A percentile compares a stretch with the other conserved stretches of the same genome.
Conservation (phyloP, 2,113 vertebrate species). For the Kryptolebias marmoratus region DNA sequence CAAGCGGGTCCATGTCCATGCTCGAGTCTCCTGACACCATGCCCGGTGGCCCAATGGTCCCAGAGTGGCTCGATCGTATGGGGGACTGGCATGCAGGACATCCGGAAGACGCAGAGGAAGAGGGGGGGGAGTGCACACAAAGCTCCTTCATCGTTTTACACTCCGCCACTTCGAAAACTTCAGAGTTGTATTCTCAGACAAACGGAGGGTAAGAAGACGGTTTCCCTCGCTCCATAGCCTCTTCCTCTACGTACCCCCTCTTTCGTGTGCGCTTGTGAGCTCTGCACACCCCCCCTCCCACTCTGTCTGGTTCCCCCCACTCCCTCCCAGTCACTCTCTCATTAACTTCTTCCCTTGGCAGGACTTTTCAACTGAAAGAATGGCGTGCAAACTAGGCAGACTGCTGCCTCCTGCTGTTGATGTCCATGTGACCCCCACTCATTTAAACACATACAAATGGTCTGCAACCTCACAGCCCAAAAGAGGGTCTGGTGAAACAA, state of each 20-base stretch:
- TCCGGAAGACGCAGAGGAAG: conserved; percentile 56
- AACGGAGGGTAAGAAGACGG: conserved; percentile 41
- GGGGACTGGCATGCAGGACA: conserved; percentile 52
- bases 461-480: not conserved
- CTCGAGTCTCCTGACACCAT: conserved; percentile 44
- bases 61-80: conserved; percentile 47
- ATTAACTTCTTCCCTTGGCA: conserved; percentile 20
- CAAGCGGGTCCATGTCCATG: conserved; percentile 62
- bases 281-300: conserved; percentile 57
- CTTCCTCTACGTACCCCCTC: conserved; percentile 53
- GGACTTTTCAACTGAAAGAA: conserved; percentile 15
- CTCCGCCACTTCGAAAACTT: conserved; percentile 51
- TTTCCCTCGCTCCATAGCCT: conserved; percentile 49
- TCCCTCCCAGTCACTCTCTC: conserved; percentile 24
- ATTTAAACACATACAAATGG: conserved; percentile 16
- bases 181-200: conserved; percentile 44
- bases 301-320: conserved; percentile 41
- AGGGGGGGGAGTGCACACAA: conserved; percentile 63
- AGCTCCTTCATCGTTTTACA: conserved; percentile 67
- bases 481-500: not conserved
- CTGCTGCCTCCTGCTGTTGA: conserved; percentile 69
- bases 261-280: conserved; percentile 38
- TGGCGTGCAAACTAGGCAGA: conserved; percentile 40
- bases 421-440: conserved; percentile 29
- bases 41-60: conserved; percentile 48